A percentile compares a stretch with the other conserved stretches of the same genome.
phyloP scores from a whole-genome alignment of 2,888 invertebrate genomes.

The Agrilus mali region DNA sequence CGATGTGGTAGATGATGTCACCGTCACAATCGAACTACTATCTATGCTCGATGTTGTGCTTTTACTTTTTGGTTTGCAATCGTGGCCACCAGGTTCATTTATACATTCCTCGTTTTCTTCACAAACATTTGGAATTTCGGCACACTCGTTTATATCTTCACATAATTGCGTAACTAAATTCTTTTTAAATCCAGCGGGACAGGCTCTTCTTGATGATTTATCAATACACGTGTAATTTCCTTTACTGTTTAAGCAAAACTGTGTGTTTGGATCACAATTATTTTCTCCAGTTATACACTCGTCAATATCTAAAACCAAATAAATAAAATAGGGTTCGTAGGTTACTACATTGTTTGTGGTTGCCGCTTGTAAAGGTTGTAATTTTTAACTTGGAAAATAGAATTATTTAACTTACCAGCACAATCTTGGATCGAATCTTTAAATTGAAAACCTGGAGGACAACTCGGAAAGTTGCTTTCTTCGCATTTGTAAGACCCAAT shows the following conservation, averaged over 20 bases:
- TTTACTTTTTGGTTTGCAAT: slow-evolving; percentile 38
- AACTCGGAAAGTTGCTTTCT: slow-evolving; percentile 21
- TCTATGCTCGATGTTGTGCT: slow-evolving; percentile 20
- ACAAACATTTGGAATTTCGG: slow-evolving; percentile 45
- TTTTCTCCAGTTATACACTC: slow-evolving; percentile 54
- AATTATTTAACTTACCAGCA: slow-evolving; percentile 17
- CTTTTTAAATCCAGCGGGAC: slow-evolving; percentile 52
- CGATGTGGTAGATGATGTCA: slow-evolving; percentile 5
- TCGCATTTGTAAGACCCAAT: slow-evolving; percentile 30
- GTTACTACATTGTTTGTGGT: background rate
- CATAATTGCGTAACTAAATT: slow-evolving; percentile 40
- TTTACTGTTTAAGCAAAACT: slow-evolving; percentile 58
- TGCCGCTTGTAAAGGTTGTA: background rate
- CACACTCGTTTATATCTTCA: slow-evolving; percentile 69
- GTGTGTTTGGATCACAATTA: slow-evolving; percentile 51
- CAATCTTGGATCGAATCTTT: slow-evolving; percentile 28
- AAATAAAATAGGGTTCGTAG: background rate
- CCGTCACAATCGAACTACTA: background rate
- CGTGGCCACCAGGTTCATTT: slow-evolving; percentile 54
- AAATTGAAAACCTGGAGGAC: slow-evolving; percentile 31
- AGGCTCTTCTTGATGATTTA: slow-evolving; percentile 45
- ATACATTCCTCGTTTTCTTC: slow-evolving; percentile 47
- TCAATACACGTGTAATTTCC: slow-evolving; percentile 59
- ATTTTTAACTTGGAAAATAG: background rate
- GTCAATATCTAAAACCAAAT: slow-evolving; percentile 48